A percentile compares a stretch with the other conserved stretches of the same genome.
These are phyloP conservation scores for Anhinga anhinga DNA, from an alignment of 2,113 vertebrate species.

Conservation along the genomic window DNA sequence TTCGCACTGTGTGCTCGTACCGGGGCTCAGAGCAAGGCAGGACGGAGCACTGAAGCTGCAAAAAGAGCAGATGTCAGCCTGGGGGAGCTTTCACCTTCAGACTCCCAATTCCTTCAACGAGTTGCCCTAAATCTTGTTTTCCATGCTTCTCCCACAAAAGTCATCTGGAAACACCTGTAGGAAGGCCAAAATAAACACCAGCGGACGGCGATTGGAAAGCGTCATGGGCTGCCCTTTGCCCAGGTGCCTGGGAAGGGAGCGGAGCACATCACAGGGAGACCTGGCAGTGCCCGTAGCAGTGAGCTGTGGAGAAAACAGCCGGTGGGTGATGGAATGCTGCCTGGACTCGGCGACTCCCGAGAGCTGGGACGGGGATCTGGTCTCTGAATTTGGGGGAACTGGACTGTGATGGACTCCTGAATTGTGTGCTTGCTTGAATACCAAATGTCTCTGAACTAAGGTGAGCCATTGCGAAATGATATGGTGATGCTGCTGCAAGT, in stretches of 20 bases:
- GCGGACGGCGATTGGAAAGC: not conserved
- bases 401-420: not conserved
- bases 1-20: rapidly evolving
- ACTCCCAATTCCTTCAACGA: not conserved
- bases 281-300: not conserved
- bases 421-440: not conserved
- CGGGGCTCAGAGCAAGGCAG: not conserved
- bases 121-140: not conserved
- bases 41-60: not conserved
- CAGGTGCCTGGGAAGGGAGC: not conserved
- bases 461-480: not conserved
- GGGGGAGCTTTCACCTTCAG: not conserved
- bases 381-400: not conserved
- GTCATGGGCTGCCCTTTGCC: not conserved
- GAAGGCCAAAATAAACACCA: not conserved
- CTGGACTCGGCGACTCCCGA: not conserved
- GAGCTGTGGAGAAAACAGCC: not conserved
- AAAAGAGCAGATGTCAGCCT: not conserved
- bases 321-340: rapidly evolving
- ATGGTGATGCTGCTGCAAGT: not conserved
- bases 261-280: not conserved
- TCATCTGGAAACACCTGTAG: not conserved
- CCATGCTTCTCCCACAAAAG: not conserved
- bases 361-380: rapidly evolving
- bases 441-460: not conserved